Conservation (phyloP, 2,888 invertebrate genomes). For the Cephus sareptanus region DNA sequence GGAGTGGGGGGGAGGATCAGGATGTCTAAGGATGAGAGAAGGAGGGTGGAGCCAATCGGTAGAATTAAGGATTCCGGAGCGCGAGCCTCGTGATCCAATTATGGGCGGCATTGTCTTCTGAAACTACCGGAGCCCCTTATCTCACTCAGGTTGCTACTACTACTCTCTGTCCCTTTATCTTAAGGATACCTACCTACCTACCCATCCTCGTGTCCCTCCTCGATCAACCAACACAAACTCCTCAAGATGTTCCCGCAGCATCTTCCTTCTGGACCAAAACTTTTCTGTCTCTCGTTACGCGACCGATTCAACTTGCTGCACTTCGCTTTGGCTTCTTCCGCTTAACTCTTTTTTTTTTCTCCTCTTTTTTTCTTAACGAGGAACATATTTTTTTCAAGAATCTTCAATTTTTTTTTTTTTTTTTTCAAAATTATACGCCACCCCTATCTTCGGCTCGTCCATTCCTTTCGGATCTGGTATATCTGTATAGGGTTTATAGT, state of each 20-base stretch:
- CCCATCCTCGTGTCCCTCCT: background rate
- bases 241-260: background rate
- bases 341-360: background rate
- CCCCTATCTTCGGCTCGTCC: background rate
- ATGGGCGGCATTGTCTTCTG: slow-evolving; percentile 54
- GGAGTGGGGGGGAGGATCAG: background rate
- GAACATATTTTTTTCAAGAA: slow-evolving; percentile 14
- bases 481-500: background rate
- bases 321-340: slow-evolving; percentile 1
- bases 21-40: slow-evolving; percentile 20
- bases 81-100: slow-evolving; percentile 55
- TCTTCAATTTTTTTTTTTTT: background rate
- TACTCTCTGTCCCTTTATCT: slow-evolving; percentile 2
- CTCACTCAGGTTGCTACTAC: slow-evolving; percentile 29
- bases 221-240: background rate
- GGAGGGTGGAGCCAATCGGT: slow-evolving; percentile 46
- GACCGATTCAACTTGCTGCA: background rate
- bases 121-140: slow-evolving; percentile 53
- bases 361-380: slow-evolving; percentile 7
- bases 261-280: background rate
- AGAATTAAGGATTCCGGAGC: slow-evolving; percentile 56
- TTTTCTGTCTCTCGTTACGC: background rate
- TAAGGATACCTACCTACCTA: background rate
- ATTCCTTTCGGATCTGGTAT: background rate
- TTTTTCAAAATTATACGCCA: background rate